These are phyloP conservation scores for Pseudonaja textilis DNA, from an alignment of 2,113 vertebrate species.

Conservation along the genomic window DNA sequence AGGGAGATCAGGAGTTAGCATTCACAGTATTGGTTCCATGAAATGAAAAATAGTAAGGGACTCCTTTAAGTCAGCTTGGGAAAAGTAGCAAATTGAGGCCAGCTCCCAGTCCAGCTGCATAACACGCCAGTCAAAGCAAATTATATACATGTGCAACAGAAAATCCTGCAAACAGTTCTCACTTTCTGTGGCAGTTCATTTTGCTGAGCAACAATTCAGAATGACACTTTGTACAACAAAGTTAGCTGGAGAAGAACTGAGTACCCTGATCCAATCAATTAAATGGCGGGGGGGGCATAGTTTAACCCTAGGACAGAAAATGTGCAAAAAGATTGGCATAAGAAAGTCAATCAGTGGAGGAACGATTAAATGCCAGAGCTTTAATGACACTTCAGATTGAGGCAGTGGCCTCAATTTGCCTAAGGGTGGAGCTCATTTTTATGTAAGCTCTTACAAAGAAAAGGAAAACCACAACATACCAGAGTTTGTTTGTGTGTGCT, in stretches of 20 bases:
- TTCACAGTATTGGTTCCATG: neutral
- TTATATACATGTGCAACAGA: neutral
- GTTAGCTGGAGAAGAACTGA: neutral
- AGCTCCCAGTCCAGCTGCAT: neutral
- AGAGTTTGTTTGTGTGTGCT: neutral
- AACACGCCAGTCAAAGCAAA: neutral
- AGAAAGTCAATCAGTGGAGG: neutral
- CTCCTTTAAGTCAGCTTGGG: neutral
- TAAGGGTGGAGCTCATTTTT: neutral
- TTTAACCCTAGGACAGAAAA: neutral
- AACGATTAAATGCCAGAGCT: neutral
- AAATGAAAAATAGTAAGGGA: neutral
- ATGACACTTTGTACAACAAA: neutral
- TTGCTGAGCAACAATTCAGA: neutral
- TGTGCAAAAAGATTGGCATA: neutral
- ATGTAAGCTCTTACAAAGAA: neutral
- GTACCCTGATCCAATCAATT: neutral
- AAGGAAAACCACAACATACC: neutral
- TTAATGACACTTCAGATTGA: neutral
- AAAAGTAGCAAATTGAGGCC: neutral
- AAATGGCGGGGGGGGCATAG: neutral
- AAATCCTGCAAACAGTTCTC: neutral
- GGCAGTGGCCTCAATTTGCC: neutral
- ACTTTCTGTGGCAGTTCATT: neutral
- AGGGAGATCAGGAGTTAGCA: neutral